These are phyloP conservation scores for Cydia splendana DNA, from an alignment of 1,140 invertebrate species.

Conservation along the genomic window DNA sequence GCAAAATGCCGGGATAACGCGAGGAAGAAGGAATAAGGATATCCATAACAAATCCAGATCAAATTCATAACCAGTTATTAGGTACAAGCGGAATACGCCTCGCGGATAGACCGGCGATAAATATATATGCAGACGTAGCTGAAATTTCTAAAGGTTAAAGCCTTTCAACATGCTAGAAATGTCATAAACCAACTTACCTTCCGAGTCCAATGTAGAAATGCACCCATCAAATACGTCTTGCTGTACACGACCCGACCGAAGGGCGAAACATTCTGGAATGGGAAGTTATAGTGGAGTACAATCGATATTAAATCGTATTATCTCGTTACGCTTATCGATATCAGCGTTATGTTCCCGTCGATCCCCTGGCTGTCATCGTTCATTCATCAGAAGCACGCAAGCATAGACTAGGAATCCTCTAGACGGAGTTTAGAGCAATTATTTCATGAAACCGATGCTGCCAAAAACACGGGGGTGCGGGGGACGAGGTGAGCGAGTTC, in stretches of 20 bases:
- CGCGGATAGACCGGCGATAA: not conserved
- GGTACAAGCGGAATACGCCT: too few species aligned
- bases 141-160: not conserved
- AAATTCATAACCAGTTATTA: too few species aligned
- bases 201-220: not conserved
- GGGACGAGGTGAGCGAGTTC: too few species aligned
- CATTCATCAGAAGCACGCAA: constrained; percentile 38
- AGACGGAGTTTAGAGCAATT: too few species aligned
- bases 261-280: not conserved
- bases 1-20: too few species aligned
- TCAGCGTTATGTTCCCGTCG: constrained; percentile 37
- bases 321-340: constrained; percentile 44
- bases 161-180: not conserved
- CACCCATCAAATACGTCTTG: not conserved
- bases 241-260: not conserved
- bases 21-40: too few species aligned
- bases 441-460: too few species aligned
- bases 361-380: constrained; percentile 37
- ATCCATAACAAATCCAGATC: too few species aligned
- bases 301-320: constrained; percentile 43
- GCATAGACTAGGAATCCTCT: too few species aligned
- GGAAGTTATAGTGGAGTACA: constrained; percentile 9
- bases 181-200: not conserved
- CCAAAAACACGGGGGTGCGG: too few species aligned
- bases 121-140: not conserved